These are phyloP conservation scores for Dromococcyx pavoninus DNA, from an alignment of 2,797 vertebrate genomes.

Conservation along the genomic window DNA sequence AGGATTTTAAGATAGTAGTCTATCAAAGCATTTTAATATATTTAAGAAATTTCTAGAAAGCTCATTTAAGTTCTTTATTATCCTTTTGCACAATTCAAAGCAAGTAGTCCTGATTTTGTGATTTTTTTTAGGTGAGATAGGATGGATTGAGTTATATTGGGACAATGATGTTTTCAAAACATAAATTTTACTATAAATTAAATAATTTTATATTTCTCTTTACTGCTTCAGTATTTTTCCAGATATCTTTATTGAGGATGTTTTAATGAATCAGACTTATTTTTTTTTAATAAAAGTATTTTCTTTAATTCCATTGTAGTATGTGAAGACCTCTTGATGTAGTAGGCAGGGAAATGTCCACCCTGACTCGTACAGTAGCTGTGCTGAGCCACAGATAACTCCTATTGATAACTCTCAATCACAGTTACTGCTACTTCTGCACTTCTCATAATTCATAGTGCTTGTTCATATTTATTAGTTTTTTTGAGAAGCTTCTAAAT, in stretches of 20 bases:
- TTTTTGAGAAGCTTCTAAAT: background rate
- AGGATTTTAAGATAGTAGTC: background rate
- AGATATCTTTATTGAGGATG: background rate
- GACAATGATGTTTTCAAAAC: background rate
- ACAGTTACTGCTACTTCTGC: background rate
- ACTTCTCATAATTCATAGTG: background rate
- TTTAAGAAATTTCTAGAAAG: background rate
- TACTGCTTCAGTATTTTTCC: background rate
- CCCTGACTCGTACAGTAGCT: background rate
- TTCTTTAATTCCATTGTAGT: background rate
- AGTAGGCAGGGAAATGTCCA: background rate
- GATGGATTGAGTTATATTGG: background rate
- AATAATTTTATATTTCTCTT: background rate
- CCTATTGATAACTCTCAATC: background rate
- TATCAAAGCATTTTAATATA: background rate
- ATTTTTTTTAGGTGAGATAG: background rate
- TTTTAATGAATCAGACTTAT: background rate
- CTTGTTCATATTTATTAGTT: background rate
- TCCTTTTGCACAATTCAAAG: background rate
- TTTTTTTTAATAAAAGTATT: background rate
- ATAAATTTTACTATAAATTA: background rate
- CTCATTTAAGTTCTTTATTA: background rate
- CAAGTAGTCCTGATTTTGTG: background rate
- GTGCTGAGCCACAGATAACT: background rate
- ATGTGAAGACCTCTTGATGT: background rate